Evolutionary conservation across 2,113 vertebrate species (phyloP).

Genomic region (Spheniscus mendiculus): DNA sequence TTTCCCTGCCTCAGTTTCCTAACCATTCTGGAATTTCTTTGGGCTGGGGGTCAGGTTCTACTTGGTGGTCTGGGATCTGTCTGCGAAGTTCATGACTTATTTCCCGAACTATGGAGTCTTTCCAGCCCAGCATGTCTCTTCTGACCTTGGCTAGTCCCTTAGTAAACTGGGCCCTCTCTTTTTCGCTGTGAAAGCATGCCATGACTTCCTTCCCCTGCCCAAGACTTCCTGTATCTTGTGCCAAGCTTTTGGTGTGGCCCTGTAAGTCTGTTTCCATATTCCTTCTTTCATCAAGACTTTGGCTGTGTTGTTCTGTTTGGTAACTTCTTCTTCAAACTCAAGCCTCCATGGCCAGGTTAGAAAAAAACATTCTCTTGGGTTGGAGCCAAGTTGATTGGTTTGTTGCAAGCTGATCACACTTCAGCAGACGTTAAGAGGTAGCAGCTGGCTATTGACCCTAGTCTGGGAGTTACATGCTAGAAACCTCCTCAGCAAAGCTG

Average conservation of each 20-base stretch:
- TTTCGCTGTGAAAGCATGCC: conserved; percentile 36
- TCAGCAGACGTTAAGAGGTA: conserved; percentile 38
- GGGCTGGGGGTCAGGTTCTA: conserved; percentile 40
- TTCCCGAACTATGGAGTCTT: conserved; percentile 49
- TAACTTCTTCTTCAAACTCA: conserved; percentile 17
- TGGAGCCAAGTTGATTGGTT: neutral
- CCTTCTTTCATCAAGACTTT: conserved; percentile 34
- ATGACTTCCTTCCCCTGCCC: conserved; percentile 55
- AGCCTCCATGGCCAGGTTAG: neutral
- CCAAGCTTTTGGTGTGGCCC: conserved; percentile 67
- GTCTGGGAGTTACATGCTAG: conserved; percentile 33
- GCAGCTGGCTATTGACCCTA: conserved; percentile 40
- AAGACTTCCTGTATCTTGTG: conserved; percentile 39
- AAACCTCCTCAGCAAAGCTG: conserved; percentile 37
- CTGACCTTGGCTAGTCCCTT: conserved; percentile 17
- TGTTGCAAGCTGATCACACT: conserved; percentile 35
- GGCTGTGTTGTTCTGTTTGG: conserved; percentile 40
- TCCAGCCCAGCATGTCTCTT: conserved; percentile 45
- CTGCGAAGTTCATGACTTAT: conserved; percentile 7
- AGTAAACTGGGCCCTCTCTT: conserved; percentile 46
- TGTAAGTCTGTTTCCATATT: conserved; percentile 48
- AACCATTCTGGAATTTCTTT: conserved; percentile 30
- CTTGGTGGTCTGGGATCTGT: conserved; percentile 54
- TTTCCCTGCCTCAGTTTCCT: conserved; percentile 68
- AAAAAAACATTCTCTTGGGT: conserved; percentile 22